These are phyloP conservation scores for Hypanus sabinus DNA, from an alignment of 2,113 vertebrate genomes.

Conservation along the genomic window DNA sequence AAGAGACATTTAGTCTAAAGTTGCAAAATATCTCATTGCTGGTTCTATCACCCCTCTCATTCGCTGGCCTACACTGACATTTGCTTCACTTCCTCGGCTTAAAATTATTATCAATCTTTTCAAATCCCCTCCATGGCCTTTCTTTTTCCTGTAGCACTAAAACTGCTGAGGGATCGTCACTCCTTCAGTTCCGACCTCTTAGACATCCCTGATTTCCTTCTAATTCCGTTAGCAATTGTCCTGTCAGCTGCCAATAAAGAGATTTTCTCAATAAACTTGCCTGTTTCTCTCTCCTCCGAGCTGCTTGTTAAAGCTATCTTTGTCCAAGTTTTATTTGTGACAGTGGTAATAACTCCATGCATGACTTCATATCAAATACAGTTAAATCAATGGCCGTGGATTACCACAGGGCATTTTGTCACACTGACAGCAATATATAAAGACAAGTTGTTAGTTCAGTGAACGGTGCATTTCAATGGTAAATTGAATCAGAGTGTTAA, in stretches of 20 bases:
- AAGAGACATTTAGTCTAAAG: too few relatives aligned
- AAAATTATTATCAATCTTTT: background rate
- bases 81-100: background rate
- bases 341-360: background rate
- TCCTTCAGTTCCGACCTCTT: background rate
- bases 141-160: background rate
- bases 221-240: background rate
- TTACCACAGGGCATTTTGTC: background rate
- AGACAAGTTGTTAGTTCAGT: background rate
- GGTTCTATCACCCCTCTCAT: background rate
- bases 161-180: too few relatives aligned
- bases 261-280: background rate
- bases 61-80: background rate
- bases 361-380: background rate
- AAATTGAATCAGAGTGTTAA: background rate
- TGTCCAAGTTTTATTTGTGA: background rate
- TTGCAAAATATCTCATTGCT: background rate
- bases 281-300: background rate
- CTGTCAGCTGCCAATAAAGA: background rate
- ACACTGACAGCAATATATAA: background rate
- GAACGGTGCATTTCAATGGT: background rate
- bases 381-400: background rate
- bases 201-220: background rate
- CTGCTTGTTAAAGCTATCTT: background rate
- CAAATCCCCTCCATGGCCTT: background rate